Conservation (phyloP, 1,140 invertebrate genomes). For the Hylyphantes graminicola region DNA sequence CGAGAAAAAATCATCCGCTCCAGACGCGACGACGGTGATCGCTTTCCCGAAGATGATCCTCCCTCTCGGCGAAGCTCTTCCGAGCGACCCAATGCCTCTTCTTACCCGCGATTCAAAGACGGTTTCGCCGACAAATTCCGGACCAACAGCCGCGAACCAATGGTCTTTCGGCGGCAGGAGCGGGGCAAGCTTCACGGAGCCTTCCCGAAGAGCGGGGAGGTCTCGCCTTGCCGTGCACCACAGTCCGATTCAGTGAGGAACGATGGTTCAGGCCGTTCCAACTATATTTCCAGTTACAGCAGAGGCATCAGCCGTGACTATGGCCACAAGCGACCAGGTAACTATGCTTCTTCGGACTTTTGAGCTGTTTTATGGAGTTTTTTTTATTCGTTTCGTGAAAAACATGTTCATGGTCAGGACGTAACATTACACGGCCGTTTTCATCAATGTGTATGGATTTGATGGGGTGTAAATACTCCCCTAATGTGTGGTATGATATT, state of each 20-base stretch:
- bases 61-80: constrained; percentile 42
- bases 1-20: constrained; percentile 55
- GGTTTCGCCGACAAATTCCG: constrained; percentile 26
- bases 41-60: constrained; percentile 27
- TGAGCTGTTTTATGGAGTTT: too few relatives aligned
- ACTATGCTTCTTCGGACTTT: too few relatives aligned
- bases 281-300: constrained; percentile 40
- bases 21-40: constrained; percentile 46
- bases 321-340: constrained; percentile 29
- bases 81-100: constrained; percentile 37
- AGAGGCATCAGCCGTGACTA: constrained; percentile 28
- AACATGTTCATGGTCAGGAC: too few relatives aligned
- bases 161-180: constrained; percentile 50
- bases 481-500: too few relatives aligned
- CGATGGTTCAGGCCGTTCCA: constrained; percentile 28
- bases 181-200: constrained; percentile 35
- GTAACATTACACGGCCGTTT: too few relatives aligned
- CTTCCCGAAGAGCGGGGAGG: constrained; percentile 49
- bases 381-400: too few relatives aligned
- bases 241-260: constrained; percentile 50
- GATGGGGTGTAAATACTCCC: too few relatives aligned
- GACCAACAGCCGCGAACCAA: constrained; percentile 33
- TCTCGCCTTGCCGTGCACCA: constrained; percentile 43
- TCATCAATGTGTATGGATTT: too few relatives aligned
- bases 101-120: constrained; percentile 42